Percentiles rank a stretch among this genome's conserved stretches.
Evolutionary conservation across 2,888 invertebrate species (phyloP).

Genomic region (Antheraea yamamai): DNA sequence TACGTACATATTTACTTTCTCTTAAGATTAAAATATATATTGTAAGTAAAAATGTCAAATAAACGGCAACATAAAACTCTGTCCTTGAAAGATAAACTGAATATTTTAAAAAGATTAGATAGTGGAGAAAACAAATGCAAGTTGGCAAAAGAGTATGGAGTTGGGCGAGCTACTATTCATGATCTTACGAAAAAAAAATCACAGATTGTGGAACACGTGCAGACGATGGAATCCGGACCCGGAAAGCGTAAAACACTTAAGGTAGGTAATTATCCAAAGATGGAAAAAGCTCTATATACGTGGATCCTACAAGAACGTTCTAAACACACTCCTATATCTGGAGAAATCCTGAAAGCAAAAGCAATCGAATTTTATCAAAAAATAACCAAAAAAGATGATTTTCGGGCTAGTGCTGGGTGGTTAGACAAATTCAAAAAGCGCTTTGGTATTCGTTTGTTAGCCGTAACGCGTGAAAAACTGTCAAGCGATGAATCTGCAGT

Average conservation of each 20-base stretch:
- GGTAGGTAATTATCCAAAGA: background rate
- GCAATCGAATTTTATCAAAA: too few species aligned
- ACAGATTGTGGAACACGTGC: background rate
- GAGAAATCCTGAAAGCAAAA: background rate
- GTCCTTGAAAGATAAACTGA: background rate
- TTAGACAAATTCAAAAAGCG: background rate
- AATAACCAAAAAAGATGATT: background rate
- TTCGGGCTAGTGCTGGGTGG: background rate
- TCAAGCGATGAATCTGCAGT: background rate
- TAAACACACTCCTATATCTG: background rate
- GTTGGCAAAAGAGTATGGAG: slow-evolving; percentile 36
- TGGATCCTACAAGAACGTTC: background rate
- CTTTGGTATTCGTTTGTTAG: background rate
- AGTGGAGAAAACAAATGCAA: slow-evolving; percentile 37
- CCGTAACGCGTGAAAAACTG: background rate
- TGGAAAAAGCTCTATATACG: background rate
- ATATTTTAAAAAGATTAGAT: slow-evolving; percentile 39
- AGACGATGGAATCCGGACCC: background rate
- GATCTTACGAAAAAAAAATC: slow-evolving; percentile 22
- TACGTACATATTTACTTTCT: too few species aligned
- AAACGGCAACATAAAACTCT: too few species aligned
- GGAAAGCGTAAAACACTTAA: background rate
- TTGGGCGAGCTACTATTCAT: slow-evolving; percentile 31
- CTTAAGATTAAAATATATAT: too few species aligned
- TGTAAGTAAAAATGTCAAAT: too few species aligned